These are phyloP conservation scores for Caenorhabditis sp. DNA, from an alignment of 2,888 invertebrate genomes.

Conservation along the genomic window DNA sequence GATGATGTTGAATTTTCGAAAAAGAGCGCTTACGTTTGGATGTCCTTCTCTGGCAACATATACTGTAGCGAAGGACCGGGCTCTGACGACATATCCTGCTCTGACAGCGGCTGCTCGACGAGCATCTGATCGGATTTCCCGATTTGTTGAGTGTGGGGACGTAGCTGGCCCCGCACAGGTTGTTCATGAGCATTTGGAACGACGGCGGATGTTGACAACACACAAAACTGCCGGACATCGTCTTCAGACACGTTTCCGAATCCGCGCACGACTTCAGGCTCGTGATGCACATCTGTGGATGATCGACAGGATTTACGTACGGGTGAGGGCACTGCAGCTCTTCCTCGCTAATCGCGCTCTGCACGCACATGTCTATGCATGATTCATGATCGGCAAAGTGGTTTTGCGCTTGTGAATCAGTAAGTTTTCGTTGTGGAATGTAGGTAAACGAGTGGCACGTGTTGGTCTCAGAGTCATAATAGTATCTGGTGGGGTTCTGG, in stretches of 20 bases:
- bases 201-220: conserved; percentile 57
- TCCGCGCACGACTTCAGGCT: conserved; percentile 64
- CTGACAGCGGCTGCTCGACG: conserved; percentile 59
- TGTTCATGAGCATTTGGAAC: conserved; percentile 53
- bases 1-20: background rate
- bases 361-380: conserved; percentile 57
- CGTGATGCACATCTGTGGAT: conserved; percentile 67
- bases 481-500: conserved; percentile 45
- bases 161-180: conserved; percentile 46
- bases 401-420: conserved; percentile 54
- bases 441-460: conserved; percentile 62
- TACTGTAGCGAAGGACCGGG: conserved; percentile 63
- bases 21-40: conserved; percentile 13
- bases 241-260: conserved; percentile 46
- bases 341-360: conserved; percentile 11
- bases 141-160: conserved; percentile 55
- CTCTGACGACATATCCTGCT: conserved; percentile 66
- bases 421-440: too few relatives aligned
- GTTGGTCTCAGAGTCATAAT: conserved; percentile 56
- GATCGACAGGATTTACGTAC: conserved; percentile 63
- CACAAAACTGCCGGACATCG: conserved; percentile 32
- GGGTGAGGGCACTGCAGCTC: conserved; percentile 65
- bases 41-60: conserved; percentile 62
- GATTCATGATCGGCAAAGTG: conserved; percentile 58
- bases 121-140: conserved; percentile 69